A percentile compares a stretch with the other conserved stretches of the same genome.
phyloP scores from a whole-genome alignment of 2,888 invertebrate genomes.

The Aspidapion aeneum region DNA sequence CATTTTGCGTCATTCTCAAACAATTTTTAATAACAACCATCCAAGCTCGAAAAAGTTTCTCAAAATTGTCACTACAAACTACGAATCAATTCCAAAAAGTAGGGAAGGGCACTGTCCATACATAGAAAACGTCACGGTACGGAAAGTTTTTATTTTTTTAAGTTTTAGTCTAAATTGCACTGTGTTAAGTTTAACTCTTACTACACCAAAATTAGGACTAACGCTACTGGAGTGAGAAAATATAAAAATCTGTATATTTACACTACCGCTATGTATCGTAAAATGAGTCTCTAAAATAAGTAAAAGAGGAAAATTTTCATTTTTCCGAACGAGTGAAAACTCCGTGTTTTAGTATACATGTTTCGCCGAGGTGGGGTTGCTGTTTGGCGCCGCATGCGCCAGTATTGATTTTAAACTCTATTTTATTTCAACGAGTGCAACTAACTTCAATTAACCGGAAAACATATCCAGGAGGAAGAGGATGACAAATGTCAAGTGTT shows the following conservation, averaged over 20 bases:
- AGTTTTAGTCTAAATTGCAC: no score
- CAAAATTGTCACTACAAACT: neutral
- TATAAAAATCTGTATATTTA: neutral
- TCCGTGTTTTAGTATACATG: conserved; percentile 22
- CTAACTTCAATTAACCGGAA: no score
- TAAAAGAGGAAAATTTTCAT: conserved; percentile 24
- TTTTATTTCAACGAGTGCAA: neutral
- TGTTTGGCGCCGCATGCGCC: conserved; percentile 27
- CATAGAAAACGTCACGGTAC: no score
- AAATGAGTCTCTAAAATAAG: conserved; percentile 14
- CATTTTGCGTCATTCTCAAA: conserved; percentile 62
- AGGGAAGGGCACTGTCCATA: no score
- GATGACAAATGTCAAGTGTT: no score
- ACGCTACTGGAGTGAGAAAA: neutral
- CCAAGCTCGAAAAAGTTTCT: neutral
- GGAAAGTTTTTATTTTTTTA: no score
- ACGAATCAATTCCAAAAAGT: no score
- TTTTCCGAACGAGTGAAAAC: conserved; percentile 20
- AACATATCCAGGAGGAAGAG: no score
- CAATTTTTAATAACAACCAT: neutral
- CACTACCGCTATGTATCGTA: conserved; percentile 13
- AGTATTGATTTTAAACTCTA: conserved; percentile 35
- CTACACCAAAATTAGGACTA: neutral
- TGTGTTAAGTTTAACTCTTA: no score
- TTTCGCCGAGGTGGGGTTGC: conserved; percentile 33